phyloP scores from a whole-genome alignment of 2,888 invertebrate genomes.

The Cosmia pyralina region DNA sequence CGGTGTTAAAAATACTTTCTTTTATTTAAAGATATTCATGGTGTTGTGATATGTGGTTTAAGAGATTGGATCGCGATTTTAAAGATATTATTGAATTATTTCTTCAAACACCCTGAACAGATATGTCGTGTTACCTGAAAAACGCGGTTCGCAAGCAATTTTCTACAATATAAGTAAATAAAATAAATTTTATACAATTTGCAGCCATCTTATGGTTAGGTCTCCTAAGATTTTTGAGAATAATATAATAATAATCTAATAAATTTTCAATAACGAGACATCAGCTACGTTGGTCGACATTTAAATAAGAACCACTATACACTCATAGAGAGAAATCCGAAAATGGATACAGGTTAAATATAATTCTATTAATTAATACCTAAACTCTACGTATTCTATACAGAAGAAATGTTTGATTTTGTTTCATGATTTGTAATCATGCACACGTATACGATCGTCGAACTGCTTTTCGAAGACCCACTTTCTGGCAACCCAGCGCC shows the following conservation, averaged over 20 bases:
- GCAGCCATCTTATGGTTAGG: slow-evolving; percentile 89
- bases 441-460: slow-evolving; percentile 89
- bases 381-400: slow-evolving; percentile 87
- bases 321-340: slow-evolving; percentile 90
- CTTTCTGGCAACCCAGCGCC: slow-evolving; percentile 79
- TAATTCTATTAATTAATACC: slow-evolving; percentile 89
- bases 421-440: slow-evolving; percentile 88
- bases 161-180: slow-evolving; percentile 88
- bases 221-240: slow-evolving; percentile 87
- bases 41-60: slow-evolving; percentile 85
- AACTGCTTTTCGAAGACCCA: slow-evolving; percentile 88
- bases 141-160: slow-evolving; percentile 85
- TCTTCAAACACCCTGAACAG: slow-evolving; percentile 83
- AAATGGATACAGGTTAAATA: slow-evolving; percentile 90
- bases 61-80: slow-evolving; percentile 66
- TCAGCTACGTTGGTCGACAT: slow-evolving; percentile 90
- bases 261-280: slow-evolving; percentile 89
- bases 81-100: slow-evolving; percentile 70
- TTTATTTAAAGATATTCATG: slow-evolving; percentile 75
- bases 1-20: slow-evolving; percentile 85
- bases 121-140: slow-evolving; percentile 83
- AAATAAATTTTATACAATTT: slow-evolving; percentile 87
- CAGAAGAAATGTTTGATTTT: slow-evolving; percentile 87
- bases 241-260: slow-evolving; percentile 89
- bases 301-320: slow-evolving; percentile 90